Base-by-base conservation (phyloP, 1,140 invertebrate species). In the Bilobella aurantiaca region DNA sequence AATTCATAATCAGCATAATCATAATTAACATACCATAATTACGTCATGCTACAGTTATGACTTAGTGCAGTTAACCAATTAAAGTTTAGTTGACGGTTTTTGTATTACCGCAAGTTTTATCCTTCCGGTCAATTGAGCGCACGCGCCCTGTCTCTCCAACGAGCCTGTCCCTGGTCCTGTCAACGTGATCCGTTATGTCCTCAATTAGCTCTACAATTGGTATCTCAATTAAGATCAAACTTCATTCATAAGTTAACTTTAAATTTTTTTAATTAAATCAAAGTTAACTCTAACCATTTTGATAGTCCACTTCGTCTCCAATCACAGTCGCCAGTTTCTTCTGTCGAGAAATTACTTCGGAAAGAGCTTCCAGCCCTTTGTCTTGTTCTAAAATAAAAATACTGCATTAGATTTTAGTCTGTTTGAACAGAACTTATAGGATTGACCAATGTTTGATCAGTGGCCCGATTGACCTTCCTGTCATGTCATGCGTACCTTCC, bases 151-250 rank as follows among this genome's bases (percentile, higher is more conserved):
- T 91, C 75, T 87, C 86, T 14, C 79, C 78, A 49, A 84, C 79
- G 42, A 91, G 78, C 61, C 86, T 78, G 46, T 81, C 76, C 71
- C 86, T 84, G 1, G 87, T 88, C 62, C 81, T 76, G 65, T 90
- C 88, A 76, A 89, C 85, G 65, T 85, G 84, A 62, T 85, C 83
- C 1, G 84, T 83, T 49, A 92, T 82, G 77, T 90, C 87, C 73
- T 90, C 88, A 62, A 92, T 82, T 65, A 92, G 82, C 75, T 87
- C 88, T 90, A 73, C 61, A 82, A 80, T n/a, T n/a, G n/a, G n/a
- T n/a, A n/a, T n/a, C n/a, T n/a, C n/a, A n/a, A n/a, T n/a, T n/a
- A n/a, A 72, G 75, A 68, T 69, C 71, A 62, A 46, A 42, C 8
- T 42, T 12, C 8, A 30, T 61, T 2, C 14, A 63, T 18, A 53